Evolutionary conservation across 2,797 vertebrate species (phyloP).

Genomic region (Hoplostethus mediterraneus): DNA sequence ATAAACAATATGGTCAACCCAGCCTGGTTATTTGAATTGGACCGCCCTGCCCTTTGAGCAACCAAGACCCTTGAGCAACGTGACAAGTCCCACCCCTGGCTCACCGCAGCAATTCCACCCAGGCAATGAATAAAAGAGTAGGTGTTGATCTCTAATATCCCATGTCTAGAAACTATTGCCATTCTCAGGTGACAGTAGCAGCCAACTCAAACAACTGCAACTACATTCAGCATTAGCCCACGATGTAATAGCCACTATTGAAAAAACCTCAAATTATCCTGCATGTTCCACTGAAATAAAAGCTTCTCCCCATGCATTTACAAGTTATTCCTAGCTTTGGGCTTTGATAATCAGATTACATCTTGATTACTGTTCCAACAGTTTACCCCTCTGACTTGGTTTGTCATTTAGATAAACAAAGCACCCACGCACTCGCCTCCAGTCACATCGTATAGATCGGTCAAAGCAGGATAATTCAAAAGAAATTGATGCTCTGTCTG

Average conservation of each 20-base stretch:
- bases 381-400: background rate
- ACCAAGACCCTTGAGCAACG: conserved; percentile 53
- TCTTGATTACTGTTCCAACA: conserved; percentile 27
- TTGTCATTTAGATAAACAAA: conserved; percentile 2
- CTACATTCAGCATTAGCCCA: conserved; percentile 46
- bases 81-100: conserved; percentile 58
- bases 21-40: conserved; percentile 69
- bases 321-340: conserved; percentile 43
- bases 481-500: conserved; percentile 48
- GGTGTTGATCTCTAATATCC: conserved; percentile 71
- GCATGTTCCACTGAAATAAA: conserved; percentile 15
- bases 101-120: conserved; percentile 49
- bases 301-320: conserved; percentile 13
- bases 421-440: background rate
- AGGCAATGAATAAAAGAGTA: conserved; percentile 65
- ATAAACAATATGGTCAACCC: conserved; percentile 51
- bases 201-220: conserved; percentile 68
- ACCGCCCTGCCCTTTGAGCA: conserved; percentile 29
- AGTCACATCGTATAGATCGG: conserved; percentile 20
- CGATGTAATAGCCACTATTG: conserved; percentile 38
- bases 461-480: conserved; percentile 37
- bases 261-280: conserved; percentile 34
- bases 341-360: conserved; percentile 42
- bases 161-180: conserved; percentile 53
- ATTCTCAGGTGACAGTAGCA: conserved; percentile 48